These are phyloP conservation scores for Embidobia sp. DNA, from an alignment of 2,888 invertebrate species.

Conservation along the genomic window DNA sequence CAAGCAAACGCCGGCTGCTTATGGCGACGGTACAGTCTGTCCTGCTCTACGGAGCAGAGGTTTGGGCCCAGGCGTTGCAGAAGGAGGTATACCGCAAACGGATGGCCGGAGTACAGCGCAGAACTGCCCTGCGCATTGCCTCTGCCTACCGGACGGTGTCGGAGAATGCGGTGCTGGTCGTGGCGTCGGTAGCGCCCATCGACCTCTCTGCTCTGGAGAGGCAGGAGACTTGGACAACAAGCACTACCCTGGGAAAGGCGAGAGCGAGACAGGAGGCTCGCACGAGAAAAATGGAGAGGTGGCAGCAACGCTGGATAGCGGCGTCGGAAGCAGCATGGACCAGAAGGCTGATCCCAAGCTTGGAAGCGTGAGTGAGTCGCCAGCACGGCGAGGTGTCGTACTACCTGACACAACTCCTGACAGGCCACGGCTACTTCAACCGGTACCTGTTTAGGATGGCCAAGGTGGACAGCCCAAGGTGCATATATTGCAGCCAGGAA, in stretches of 20 bases:
- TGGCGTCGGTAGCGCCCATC: slow-evolving; percentile 63
- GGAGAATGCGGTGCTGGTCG: slow-evolving; percentile 61
- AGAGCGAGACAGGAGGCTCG: neutral
- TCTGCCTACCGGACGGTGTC: slow-evolving; percentile 67
- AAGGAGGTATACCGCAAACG: slow-evolving; percentile 44
- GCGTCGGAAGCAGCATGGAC: slow-evolving; percentile 63
- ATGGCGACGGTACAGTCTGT: slow-evolving; percentile 58
- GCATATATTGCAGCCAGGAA: neutral
- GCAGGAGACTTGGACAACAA: neutral
- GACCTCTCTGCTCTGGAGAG: slow-evolving; percentile 59
- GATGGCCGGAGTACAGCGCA: slow-evolving; percentile 63
- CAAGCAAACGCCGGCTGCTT: slow-evolving; percentile 7
- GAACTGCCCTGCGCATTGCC: slow-evolving; percentile 56
- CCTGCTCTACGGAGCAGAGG: slow-evolving; percentile 63
- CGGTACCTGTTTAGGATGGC: slow-evolving; percentile 2
- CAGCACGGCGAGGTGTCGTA: slow-evolving; percentile 55
- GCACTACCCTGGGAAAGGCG: too few species aligned
- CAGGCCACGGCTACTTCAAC: slow-evolving; percentile 19
- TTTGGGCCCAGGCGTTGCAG: slow-evolving; percentile 53
- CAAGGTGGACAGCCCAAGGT: neutral
- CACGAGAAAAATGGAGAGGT: slow-evolving; percentile 18
- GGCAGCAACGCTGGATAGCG: slow-evolving; percentile 63
- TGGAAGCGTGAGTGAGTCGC: slow-evolving; percentile 51
- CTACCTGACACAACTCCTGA: slow-evolving; percentile 32
- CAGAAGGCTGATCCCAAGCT: slow-evolving; percentile 19